Conservation (phyloP, 2,888 invertebrate species). For the Aleiodes alternator region DNA sequence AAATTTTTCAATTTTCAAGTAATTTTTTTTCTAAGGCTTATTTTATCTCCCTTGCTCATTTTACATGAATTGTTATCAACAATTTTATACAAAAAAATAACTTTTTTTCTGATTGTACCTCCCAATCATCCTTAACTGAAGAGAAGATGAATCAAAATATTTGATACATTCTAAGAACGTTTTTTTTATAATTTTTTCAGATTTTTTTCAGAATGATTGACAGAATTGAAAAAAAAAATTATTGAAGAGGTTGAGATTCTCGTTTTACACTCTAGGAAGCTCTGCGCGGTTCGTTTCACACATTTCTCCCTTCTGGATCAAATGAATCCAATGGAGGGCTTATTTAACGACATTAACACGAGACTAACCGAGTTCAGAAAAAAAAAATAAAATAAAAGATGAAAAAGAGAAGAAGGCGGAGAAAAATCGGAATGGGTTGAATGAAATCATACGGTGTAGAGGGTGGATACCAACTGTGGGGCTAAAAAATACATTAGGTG, state of each 20-base stretch:
- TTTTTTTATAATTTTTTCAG: no score
- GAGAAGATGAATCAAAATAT: slow-evolving; percentile 31
- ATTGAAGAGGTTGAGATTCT: slow-evolving; percentile 9
- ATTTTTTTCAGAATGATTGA: slow-evolving; percentile 20
- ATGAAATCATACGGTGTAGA: slow-evolving; percentile 16
- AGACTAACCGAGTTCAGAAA: neutral
- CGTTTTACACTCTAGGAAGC: slow-evolving; percentile 7
- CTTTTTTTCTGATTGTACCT: neutral
- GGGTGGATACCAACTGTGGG: slow-evolving; percentile 17
- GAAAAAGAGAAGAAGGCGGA: slow-evolving; percentile 21
- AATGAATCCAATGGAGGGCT: slow-evolving; percentile 25
- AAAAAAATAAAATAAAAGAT: neutral
- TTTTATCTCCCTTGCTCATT: no score
- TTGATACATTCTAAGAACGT: slow-evolving; percentile 8
- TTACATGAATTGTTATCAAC: no score
- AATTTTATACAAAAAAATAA: no score
- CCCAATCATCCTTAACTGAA: no score
- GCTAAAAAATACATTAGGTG: slow-evolving; percentile 15
- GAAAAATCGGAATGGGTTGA: slow-evolving; percentile 17
- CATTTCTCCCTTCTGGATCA: slow-evolving; percentile 13
- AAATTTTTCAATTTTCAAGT: no score
- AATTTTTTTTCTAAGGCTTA: no score
- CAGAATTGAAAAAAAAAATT: neutral
- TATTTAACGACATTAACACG: slow-evolving; percentile 35
- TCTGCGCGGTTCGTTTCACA: neutral